phyloP scores from a whole-genome alignment of 2,113 vertebrate genomes.

The Plestiodon gilberti region DNA sequence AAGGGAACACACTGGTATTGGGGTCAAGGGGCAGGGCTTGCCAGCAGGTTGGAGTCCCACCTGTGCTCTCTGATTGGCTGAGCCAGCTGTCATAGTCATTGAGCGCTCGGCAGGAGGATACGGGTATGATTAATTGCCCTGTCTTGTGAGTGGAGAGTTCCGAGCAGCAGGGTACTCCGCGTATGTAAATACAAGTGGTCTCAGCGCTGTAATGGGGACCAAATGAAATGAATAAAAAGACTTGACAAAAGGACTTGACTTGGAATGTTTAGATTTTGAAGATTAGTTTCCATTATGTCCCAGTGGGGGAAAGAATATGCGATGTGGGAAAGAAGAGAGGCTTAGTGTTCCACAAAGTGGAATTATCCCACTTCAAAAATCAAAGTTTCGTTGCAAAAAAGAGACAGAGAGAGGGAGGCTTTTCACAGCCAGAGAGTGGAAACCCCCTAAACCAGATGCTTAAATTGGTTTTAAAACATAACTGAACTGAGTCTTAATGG shows the following conservation, averaged over 20 bases:
- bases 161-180: constrained; percentile 88
- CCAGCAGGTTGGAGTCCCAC: constrained; percentile 85
- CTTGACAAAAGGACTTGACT: constrained; percentile 83
- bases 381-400: neutral
- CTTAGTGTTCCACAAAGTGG: constrained; percentile 31
- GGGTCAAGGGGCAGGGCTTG: constrained; percentile 74
- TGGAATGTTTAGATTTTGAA: constrained; percentile 72
- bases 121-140: constrained; percentile 96
- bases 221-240: constrained; percentile 78
- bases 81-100: constrained; percentile 82
- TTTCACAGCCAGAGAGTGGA: neutral
- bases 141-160: constrained; percentile 85
- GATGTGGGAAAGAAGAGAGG: constrained; percentile 56
- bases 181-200: constrained; percentile 90
- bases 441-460: constrained; percentile 14
- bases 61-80: constrained; percentile 85
- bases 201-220: constrained; percentile 69
- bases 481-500: accelerated
- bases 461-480: constrained; percentile 27
- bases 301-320: constrained; percentile 71
- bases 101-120: constrained; percentile 84
- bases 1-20: constrained; percentile 53
- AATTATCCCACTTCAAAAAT: neutral
- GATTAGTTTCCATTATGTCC: constrained; percentile 74
- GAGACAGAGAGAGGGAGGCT: neutral